Percentiles rank a stretch among this genome's conserved stretches.
phyloP scores from a whole-genome alignment of 2,113 vertebrate genomes.

The Malurus cyaneus region DNA sequence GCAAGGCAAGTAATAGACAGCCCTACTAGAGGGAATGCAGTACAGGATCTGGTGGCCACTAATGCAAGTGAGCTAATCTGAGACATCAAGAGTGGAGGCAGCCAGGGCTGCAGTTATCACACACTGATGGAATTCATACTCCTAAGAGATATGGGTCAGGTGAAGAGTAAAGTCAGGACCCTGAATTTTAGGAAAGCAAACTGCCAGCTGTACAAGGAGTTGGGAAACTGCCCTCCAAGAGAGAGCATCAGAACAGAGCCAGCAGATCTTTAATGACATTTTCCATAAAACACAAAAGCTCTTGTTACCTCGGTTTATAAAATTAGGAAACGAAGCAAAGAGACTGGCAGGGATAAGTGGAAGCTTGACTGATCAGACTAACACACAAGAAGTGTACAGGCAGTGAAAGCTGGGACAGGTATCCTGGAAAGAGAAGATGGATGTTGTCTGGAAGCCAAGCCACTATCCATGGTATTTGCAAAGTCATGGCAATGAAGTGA shows the following conservation, averaged over 20 bases:
- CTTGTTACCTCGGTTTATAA: not conserved
- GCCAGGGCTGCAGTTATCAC: not conserved
- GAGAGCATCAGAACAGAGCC: not conserved
- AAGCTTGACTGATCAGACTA: not conserved
- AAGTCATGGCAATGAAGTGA: not conserved
- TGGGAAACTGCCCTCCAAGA: not conserved
- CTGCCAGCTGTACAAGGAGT: not conserved
- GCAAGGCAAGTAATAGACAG: not conserved
- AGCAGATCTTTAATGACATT: not conserved
- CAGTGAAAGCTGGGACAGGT: not conserved
- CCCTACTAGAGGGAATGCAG: not conserved
- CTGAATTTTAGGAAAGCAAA: not conserved
- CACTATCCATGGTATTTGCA: not conserved
- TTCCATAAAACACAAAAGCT: not conserved
- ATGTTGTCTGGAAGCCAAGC: not conserved
- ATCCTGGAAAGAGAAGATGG: not conserved
- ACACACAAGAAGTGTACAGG: not conserved
- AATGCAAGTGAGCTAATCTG: rapidly evolving
- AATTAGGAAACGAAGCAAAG: not conserved
- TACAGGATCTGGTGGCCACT: not conserved
- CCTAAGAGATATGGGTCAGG: not conserved
- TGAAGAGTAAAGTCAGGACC: not conserved
- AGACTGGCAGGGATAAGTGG: not conserved
- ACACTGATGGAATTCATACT: not conserved
- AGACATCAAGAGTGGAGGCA: not conserved